Percentiles rank a stretch among this genome's conserved stretches.
Conservation (phyloP, 1,140 invertebrate genomes). For the Psilanteris sp. region DNA sequence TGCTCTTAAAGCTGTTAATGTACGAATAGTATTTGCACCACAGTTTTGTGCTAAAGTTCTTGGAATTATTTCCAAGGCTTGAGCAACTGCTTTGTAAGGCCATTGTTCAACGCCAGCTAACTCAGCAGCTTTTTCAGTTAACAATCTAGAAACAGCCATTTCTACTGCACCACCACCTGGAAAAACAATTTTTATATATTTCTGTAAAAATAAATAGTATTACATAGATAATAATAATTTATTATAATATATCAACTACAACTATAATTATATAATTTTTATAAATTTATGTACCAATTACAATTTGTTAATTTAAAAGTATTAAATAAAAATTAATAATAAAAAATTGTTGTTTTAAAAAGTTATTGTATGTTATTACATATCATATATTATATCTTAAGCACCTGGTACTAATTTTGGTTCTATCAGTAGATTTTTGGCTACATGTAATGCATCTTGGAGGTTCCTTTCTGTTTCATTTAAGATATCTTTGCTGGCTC, state of each 20-base stretch:
- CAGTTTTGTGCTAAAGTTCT: slow-evolving; percentile 98
- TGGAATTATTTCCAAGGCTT: slow-evolving; percentile 98
- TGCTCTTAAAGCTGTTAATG: slow-evolving; percentile 95
- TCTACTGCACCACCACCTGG: slow-evolving; percentile 95
- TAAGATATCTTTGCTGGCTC: slow-evolving; percentile 98
- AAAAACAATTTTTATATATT: too few relatives aligned
- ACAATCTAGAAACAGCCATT: slow-evolving; percentile 92
- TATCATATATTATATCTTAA: too few relatives aligned
- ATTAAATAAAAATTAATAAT: too few relatives aligned
- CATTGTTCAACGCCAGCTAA: slow-evolving; percentile 88
- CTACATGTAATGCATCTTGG: slow-evolving; percentile 98
- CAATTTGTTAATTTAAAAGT: too few relatives aligned
- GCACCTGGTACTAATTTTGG: slow-evolving; percentile 86
- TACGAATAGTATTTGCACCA: slow-evolving; percentile 97
- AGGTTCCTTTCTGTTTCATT: slow-evolving; percentile 99
- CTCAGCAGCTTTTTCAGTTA: slow-evolving; percentile 83
- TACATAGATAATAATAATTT: too few relatives aligned
- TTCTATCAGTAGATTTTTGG: slow-evolving; percentile 94
- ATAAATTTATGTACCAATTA: too few relatives aligned
- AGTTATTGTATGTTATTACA: too few relatives aligned
- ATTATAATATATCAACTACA: too few relatives aligned
- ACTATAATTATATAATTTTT: too few relatives aligned
- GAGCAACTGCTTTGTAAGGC: slow-evolving; percentile 95
- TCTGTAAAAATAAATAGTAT: too few relatives aligned
- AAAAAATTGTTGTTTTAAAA: too few relatives aligned